phyloP scores from a whole-genome alignment of 2,888 invertebrate species.

The Hypomecis punctinalis region DNA sequence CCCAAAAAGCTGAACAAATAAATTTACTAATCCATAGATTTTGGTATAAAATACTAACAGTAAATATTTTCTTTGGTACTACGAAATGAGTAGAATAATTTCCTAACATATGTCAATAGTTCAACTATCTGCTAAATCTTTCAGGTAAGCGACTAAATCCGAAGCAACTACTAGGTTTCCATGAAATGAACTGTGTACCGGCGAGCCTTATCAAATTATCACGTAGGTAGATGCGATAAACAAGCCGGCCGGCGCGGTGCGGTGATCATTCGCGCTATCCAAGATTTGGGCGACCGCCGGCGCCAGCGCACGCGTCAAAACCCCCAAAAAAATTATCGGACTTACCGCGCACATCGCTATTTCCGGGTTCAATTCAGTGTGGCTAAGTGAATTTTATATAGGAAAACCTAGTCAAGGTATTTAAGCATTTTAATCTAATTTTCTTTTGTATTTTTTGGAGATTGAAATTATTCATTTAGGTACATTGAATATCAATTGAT shows the following conservation, averaged over 20 bases:
- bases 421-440: too few species aligned
- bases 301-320: constrained; percentile 49
- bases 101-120: too few species aligned
- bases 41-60: too few species aligned
- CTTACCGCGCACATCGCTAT: constrained; percentile 9
- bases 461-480: too few species aligned
- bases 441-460: too few species aligned
- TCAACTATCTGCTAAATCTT: too few species aligned
- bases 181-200: not conserved
- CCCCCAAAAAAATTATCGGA: constrained; percentile 20
- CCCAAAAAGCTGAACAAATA: too few species aligned
- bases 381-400: constrained; percentile 6
- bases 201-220: constrained; percentile 12
- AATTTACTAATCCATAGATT: too few species aligned
- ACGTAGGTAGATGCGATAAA: constrained; percentile 20
- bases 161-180: not conserved
- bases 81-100: too few species aligned
- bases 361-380: constrained; percentile 20
- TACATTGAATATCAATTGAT: too few species aligned
- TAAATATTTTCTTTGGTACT: too few species aligned
- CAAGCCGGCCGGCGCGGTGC: constrained; percentile 8
- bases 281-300: constrained; percentile 51
- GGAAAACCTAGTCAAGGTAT: constrained; percentile 11
- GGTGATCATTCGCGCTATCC: constrained; percentile 20
- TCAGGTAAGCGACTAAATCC: not conserved